A percentile compares a stretch with the other conserved stretches of the same genome.
Conservation (phyloP, 2,888 invertebrate genomes). For the Ypsolopha sequella region DNA sequence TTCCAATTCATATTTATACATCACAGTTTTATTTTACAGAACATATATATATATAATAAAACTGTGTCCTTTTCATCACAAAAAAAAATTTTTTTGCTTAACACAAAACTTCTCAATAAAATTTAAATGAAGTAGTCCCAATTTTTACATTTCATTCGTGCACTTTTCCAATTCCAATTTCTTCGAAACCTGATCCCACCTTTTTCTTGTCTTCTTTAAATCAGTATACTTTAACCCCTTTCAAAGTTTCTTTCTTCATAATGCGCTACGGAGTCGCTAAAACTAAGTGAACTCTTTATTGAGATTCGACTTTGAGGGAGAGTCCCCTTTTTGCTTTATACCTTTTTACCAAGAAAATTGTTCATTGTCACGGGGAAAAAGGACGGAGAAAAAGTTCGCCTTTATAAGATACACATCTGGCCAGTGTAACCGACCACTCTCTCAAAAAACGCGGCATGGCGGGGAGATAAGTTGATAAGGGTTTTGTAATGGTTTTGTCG, state of each 20-base stretch:
- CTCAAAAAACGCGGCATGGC: no score
- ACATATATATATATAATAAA: no score
- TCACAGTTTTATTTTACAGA: no score
- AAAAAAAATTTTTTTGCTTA: no score
- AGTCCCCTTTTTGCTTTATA: slow-evolving; percentile 43
- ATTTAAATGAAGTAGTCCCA: neutral
- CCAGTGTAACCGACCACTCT: no score
- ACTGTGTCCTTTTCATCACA: no score
- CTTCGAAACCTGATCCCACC: slow-evolving; percentile 43
- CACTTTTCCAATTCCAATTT: slow-evolving; percentile 10
- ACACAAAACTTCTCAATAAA: no score
- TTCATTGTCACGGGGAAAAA: neutral
- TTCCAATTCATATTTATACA: no score
- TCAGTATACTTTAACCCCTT: slow-evolving; percentile 56
- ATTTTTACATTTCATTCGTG: neutral
- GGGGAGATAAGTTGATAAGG: no score
- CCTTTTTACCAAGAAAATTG: slow-evolving; percentile 13
- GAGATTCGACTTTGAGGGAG: slow-evolving; percentile 44
- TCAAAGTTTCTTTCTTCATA: slow-evolving; percentile 48
- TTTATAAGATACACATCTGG: no score
- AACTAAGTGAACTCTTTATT: slow-evolving; percentile 39
- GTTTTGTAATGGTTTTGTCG: no score
- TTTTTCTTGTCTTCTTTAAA: slow-evolving; percentile 54
- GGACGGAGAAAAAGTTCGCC: no score
- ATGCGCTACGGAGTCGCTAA: slow-evolving; percentile 27